A percentile compares a stretch with the other conserved stretches of the same genome.
Evolutionary conservation across 2,113 vertebrate genomes (phyloP).

Genomic region (Siphamia tubifer): DNA sequence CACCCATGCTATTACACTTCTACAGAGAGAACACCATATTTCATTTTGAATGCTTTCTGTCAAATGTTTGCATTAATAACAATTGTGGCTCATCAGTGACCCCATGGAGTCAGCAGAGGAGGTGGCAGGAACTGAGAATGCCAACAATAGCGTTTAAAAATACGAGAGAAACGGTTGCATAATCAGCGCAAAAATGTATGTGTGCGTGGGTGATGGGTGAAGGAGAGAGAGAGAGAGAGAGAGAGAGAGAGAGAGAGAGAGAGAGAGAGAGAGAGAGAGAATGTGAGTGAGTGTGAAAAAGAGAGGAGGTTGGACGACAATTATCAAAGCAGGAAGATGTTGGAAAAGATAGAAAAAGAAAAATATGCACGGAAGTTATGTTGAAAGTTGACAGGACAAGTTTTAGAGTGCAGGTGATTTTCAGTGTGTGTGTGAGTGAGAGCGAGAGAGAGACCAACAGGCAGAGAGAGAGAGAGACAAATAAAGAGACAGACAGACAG

Average conservation of each 20-base stretch:
- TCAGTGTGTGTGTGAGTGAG: not conserved
- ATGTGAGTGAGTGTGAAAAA: not conserved
- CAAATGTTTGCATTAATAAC: constrained; percentile 67
- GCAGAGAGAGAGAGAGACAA: too few species aligned
- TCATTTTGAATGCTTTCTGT: constrained; percentile 52
- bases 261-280: constrained; percentile 1
- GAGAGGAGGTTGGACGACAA: constrained; percentile 20
- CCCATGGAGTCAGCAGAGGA: not conserved
- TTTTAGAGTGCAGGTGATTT: constrained; percentile 16
- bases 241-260: not conserved
- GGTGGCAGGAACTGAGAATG: constrained; percentile 18
- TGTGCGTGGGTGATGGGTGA: not conserved
- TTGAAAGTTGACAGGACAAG: constrained; percentile 28
- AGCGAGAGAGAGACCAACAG: constrained; percentile 3
- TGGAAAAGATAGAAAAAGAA: not conserved
- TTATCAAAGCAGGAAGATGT: constrained; percentile 37
- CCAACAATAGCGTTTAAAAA: constrained; percentile 49
- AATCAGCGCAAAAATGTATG: constrained; percentile 20
- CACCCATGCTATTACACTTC: constrained; percentile 65
- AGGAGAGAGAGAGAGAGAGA: not conserved
- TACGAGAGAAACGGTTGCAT: constrained; percentile 34
- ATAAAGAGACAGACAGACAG: too few species aligned
- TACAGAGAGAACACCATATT: constrained; percentile 44
- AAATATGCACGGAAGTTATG: constrained; percentile 15
- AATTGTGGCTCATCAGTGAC: constrained; percentile 47